Evolutionary conservation across 2,113 vertebrate species (phyloP).

Genomic region (Colius striatus): DNA sequence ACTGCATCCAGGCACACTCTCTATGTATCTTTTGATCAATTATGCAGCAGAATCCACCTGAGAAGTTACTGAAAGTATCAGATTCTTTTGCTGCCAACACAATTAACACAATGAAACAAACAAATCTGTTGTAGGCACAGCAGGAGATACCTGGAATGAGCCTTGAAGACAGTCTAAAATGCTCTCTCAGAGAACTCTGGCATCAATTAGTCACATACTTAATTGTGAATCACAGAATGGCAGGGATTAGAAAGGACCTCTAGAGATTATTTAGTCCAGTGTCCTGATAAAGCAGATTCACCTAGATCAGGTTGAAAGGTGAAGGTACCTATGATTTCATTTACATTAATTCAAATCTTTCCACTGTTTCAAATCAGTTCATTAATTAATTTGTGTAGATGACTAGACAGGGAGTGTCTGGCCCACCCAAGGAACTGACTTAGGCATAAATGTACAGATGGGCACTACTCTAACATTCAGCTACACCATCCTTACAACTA

Average conservation of each 20-base stretch:
- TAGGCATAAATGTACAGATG: neutral
- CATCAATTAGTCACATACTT: neutral
- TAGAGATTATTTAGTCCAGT: too few species aligned
- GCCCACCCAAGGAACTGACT: neutral
- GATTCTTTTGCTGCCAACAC: neutral
- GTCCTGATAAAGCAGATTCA: too few species aligned
- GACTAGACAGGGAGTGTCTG: neutral
- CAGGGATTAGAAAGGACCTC: too few species aligned
- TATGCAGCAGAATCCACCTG: neutral
- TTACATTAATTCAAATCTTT: neutral
- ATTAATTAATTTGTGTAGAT: neutral
- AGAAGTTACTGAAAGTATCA: neutral
- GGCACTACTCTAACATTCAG: neutral
- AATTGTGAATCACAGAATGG: neutral
- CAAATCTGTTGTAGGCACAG: neutral
- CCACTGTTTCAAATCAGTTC: neutral
- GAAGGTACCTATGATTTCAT: neutral
- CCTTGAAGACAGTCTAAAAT: neutral
- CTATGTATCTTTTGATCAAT: neutral
- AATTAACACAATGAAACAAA: neutral
- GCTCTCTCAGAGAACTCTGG: neutral
- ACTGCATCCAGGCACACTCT: neutral
- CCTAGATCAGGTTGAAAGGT: too few species aligned
- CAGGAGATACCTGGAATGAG: neutral
- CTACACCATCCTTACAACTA: neutral